phyloP scores from a whole-genome alignment of 2,888 invertebrate species.

The Caenorhabditis sulstoni region DNA sequence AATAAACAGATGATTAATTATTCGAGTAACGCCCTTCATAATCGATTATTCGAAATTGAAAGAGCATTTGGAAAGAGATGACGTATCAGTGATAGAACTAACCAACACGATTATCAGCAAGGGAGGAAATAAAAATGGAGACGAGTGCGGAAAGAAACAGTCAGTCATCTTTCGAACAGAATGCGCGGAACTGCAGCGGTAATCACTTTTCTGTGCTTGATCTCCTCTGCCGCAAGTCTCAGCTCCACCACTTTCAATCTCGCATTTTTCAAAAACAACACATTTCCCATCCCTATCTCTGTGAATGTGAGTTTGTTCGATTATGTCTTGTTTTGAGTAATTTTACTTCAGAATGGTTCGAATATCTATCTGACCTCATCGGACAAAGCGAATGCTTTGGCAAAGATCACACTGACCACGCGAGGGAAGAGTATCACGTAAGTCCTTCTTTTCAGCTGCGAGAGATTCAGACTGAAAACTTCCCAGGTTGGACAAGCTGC shows the following conservation, averaged over 20 bases:
- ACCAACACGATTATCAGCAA: conserved; percentile 1
- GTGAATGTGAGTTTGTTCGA: too few relatives aligned
- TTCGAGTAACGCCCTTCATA: too few relatives aligned
- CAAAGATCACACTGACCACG: conserved; percentile 23
- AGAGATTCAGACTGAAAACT: too few relatives aligned
- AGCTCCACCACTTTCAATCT: neutral
- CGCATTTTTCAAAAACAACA: conserved; percentile 4
- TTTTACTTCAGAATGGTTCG: conserved; percentile 35
- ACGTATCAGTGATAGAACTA: conserved; percentile 3
- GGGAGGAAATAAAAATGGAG: neutral
- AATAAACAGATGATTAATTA: too few relatives aligned
- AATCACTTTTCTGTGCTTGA: neutral
- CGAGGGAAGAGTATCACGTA: conserved; percentile 15
- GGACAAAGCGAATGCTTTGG: conserved; percentile 4
- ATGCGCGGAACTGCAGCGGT: neutral
- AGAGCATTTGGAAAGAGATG: neutral
- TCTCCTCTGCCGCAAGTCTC: neutral
- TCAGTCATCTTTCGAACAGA: too few relatives aligned
- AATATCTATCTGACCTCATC: conserved; percentile 29
- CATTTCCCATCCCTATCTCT: neutral
- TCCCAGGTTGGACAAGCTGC: conserved; percentile 20
- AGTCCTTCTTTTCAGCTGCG: neutral
- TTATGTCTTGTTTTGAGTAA: too few relatives aligned
- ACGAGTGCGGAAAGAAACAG: neutral
- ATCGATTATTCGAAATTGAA: neutral